These are phyloP conservation scores for Dinomys branickii DNA, from an alignment of 2,113 vertebrate species.

Conservation along the genomic window DNA sequence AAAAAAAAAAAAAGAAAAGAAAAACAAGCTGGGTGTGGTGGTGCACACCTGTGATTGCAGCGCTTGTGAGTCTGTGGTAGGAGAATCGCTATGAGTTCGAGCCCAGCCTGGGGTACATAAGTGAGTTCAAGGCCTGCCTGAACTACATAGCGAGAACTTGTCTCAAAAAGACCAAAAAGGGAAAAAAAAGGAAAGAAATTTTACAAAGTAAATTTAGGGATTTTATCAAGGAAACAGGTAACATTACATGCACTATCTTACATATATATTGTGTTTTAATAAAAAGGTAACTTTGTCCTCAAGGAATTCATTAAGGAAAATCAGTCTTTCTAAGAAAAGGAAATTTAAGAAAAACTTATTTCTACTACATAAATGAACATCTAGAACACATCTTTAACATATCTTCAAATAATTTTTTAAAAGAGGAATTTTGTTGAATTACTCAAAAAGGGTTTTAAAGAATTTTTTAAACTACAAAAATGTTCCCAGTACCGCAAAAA, in stretches of 20 bases:
- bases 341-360: background rate
- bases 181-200: slow-evolving; percentile 44
- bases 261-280: background rate
- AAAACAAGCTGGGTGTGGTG: background rate
- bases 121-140: no score
- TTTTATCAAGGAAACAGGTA: background rate
- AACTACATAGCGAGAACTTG: no score
- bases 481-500: no score
- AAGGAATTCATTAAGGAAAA: background rate
- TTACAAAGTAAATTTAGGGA: background rate
- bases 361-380: background rate
- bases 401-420: background rate
- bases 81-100: background rate
- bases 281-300: background rate
- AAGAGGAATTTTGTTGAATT: slow-evolving; percentile 8
- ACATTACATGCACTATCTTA: background rate
- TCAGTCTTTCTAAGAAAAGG: background rate
- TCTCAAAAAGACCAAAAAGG: background rate
- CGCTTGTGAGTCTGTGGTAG: no score
- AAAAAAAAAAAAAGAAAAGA: background rate
- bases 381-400: background rate
- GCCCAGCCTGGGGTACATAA: no score
- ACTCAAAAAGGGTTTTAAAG: background rate
- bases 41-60: no score
- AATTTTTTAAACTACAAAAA: slow-evolving; percentile 33